Evolutionary conservation across 1,140 invertebrate genomes (phyloP).

Genomic region (Hyles vespertilio): DNA sequence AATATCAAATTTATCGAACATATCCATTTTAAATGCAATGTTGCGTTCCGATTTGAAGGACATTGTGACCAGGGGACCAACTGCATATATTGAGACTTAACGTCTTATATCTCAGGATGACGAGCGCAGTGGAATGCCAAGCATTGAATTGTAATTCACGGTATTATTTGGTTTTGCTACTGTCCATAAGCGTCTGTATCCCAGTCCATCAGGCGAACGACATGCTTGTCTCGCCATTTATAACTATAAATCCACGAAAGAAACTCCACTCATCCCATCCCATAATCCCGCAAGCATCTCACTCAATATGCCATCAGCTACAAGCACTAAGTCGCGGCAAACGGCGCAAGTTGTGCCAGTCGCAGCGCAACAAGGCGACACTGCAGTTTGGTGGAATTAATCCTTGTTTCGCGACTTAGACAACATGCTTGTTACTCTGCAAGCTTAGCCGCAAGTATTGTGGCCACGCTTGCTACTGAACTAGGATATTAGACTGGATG

Average conservation of each 20-base stretch:
- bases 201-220: no score
- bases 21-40: no score
- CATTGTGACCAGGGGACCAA: no score
- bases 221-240: no score
- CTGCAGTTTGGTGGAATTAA: conserved; percentile 17
- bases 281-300: not conserved
- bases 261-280: not conserved
- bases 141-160: no score
- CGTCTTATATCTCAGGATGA: no score
- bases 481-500: not conserved
- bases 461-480: not conserved
- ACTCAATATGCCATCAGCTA: not conserved
- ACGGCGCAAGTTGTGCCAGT: conserved; percentile 10
- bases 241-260: not conserved
- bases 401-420: conserved; percentile 13
- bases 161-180: no score
- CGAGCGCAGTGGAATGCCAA: no score
- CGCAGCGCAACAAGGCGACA: conserved; percentile 1
- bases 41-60: no score
- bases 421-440: conserved; percentile 6
- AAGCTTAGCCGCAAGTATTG: conserved; percentile 4
- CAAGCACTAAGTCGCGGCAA: conserved; percentile 1
- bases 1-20: no score
- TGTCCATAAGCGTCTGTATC: no score
- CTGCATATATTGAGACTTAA: no score